Base-by-base conservation (phyloP, 1,140 invertebrate genomes). In the Oncopodura yosiiana region DNA sequence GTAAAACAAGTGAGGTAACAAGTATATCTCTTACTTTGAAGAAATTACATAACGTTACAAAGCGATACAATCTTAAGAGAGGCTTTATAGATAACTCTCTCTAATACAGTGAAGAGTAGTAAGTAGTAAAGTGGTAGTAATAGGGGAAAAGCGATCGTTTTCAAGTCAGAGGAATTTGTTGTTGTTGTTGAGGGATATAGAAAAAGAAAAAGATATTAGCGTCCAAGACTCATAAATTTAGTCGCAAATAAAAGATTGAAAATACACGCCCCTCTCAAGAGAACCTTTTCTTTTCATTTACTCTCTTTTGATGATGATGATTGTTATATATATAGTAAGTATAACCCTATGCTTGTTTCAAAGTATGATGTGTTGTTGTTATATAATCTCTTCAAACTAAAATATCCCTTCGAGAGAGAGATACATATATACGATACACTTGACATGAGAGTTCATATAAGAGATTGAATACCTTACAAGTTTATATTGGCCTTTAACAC, bases 221-320 rank as follows among this genome's bases (percentile, higher is more conserved):
- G 61, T 51, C 56, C 48, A n/a, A n/a, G 30, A 58, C 41, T 58
- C 58, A 63, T 63, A 63, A 63, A 63, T 63, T 60, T 60, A 1
- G 54, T 63, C 58, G 62, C 62, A 63, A 63, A 63, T 63, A 63
- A 63, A 63, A 63, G 62, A 63, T 57, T 56, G 54, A 58, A 53
- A 41, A 50, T 53, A 39, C 57, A 60, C 61, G 61, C 61, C 61
- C 58, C 53, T 50, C 49, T 60, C 26, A n/a, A n/a, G n/a, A n/a
- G 54, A 54, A 60, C 57, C 55, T 58, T 63, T 63, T 60, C 49
- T 34, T 14, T 41, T 23, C 16, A 6, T 26, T 51, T 30, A 24
- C 42, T 43, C 49, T 51, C 26, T 51, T 37, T 42, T 26, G 6
- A 4, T 44, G 6, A 9, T 23, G 6, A 5, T 24, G 39, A 6